Conservation (phyloP, 2,113 vertebrate genomes). For the Alectura lathami region DNA sequence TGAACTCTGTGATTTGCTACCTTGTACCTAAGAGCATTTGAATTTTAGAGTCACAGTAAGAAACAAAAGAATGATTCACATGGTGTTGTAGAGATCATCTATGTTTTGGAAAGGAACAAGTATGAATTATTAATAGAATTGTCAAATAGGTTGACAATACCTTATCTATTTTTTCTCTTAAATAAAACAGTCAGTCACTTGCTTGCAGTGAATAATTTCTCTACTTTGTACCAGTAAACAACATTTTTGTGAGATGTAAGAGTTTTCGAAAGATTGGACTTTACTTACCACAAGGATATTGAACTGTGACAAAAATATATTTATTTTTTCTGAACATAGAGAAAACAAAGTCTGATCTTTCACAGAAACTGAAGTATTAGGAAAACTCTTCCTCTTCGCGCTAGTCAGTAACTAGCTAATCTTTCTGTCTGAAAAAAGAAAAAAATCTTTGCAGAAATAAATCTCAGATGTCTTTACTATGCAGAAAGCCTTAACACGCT, state of each 20-base stretch:
- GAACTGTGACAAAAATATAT: not conserved
- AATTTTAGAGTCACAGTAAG: not conserved
- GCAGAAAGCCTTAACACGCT: not conserved
- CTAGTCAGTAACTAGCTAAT: not conserved
- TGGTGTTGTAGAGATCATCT: not conserved
- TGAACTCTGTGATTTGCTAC: not conserved
- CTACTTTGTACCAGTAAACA: not conserved
- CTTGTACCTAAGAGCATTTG: not conserved
- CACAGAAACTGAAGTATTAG: not conserved
- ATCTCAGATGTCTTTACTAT: not conserved
- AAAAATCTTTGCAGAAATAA: not conserved
- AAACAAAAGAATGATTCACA: conserved; percentile 6
- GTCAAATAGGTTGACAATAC: not conserved
- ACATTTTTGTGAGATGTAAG: not conserved
- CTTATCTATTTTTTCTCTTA: conserved; percentile 28
- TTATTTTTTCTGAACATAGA: not conserved
- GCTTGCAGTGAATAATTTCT: not conserved
- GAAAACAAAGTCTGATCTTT: not conserved
- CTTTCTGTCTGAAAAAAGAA: not conserved
- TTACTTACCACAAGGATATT: not conserved
- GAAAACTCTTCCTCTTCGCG: not conserved
- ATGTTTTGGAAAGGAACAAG: not conserved
- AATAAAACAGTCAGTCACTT: conserved; percentile 16
- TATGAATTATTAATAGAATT: conserved; percentile 24
- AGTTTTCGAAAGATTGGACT: not conserved